Base-by-base conservation (phyloP, 2,113 vertebrate species). In the Tenrec ecaudatus region DNA sequence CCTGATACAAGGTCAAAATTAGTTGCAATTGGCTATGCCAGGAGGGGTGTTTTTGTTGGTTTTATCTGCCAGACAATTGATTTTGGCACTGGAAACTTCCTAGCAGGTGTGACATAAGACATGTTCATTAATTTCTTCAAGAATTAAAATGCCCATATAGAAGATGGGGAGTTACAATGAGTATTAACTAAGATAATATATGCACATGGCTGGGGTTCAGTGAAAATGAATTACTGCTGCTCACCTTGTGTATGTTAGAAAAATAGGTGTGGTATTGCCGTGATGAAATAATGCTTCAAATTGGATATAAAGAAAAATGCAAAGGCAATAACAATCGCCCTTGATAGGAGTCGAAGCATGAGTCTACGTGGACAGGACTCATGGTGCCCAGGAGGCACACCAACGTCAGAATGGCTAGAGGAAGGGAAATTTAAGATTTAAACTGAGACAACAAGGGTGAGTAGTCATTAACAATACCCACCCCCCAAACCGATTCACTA, bases 151-250 rank as follows among this genome's bases (percentile, higher is more conserved):
- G 2, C 22, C 38, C 53, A 38, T 43, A 58, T 95, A n/a, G 29
- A 12, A 76, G 43, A 77, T 33, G 80, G 69, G 82, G 58, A 40
- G 11, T 27, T 2, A 22, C 40, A 23, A 38, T 3, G 23, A 27
- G 17, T 27, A 27, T 78, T 36, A 43, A 29, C 68, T 19, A 43
- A 36, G 60, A 19, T 27, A 5, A 78, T 6, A 31, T 19, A 62
- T 1, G 31, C 2, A 31, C 31, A 0, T 1, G 27, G 36, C 53
- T 66, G 1, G 14, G 27, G 2, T 3, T n/a, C 8, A 31, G 1
- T 14, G 53, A 12, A 10, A 4, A 40, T 3, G 33, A 4, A 23
- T 22, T 14, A 53, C 12, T 36, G 33, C 23, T 60, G 12, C 29
- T 38, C 15, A 53, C 47, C 47, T 53, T 53, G 47, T 53, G 47